phyloP scores from a whole-genome alignment of 2,797 vertebrate species.

The Pangasius mekongensis region DNA sequence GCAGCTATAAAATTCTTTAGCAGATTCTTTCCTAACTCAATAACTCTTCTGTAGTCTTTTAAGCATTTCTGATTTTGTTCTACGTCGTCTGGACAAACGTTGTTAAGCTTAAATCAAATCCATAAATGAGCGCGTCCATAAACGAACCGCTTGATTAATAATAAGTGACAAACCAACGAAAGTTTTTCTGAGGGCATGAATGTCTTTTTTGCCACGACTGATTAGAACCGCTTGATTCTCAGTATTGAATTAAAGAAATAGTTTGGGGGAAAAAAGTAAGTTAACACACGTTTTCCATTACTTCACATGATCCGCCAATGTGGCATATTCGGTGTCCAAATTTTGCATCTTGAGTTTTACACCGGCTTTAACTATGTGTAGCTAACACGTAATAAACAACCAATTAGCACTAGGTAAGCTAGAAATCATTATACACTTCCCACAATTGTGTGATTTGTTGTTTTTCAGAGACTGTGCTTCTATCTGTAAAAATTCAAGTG shows the following conservation, averaged over 20 bases:
- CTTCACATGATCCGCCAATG: background rate
- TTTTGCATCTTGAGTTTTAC: background rate
- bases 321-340: background rate
- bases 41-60: background rate
- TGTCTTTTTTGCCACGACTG: background rate
- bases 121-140: background rate
- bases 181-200: background rate
- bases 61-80: background rate
- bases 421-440: background rate
- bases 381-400: background rate
- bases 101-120: background rate
- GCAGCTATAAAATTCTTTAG: background rate
- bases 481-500: background rate
- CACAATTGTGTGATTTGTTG: background rate
- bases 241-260: background rate
- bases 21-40: constrained; percentile 5
- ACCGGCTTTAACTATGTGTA: background rate
- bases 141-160: background rate
- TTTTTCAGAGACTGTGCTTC: background rate
- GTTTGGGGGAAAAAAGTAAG: background rate
- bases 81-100: no score
- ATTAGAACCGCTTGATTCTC: background rate
- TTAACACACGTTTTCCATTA: background rate
- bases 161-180: background rate
- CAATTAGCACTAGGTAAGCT: background rate